phyloP scores from a whole-genome alignment of 2,888 invertebrate species.

The Aphrophora alni region DNA sequence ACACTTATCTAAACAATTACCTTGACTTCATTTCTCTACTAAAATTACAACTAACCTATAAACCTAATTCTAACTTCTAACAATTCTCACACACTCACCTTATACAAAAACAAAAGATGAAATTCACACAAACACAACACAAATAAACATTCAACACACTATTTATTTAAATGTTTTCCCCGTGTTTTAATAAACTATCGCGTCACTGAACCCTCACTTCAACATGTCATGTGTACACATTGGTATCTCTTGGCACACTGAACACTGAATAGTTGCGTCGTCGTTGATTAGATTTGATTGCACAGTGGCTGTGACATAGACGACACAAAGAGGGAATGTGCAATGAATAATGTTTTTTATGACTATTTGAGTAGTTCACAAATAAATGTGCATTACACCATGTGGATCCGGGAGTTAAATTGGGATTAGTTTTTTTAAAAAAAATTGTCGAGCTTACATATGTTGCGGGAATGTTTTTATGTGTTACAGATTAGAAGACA shows the following conservation, averaged over 20 bases:
- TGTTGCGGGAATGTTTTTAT: no score
- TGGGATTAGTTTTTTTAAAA: background rate
- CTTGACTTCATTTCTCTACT: background rate
- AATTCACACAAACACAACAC: slow-evolving; percentile 5
- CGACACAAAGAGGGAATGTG: background rate
- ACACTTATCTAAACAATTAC: background rate
- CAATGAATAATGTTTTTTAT: background rate
- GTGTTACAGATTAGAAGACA: no score
- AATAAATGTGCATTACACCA: no score
- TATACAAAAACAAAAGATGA: background rate
- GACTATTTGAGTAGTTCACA: background rate
- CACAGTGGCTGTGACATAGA: background rate
- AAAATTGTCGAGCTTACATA: no score
- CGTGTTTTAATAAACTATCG: background rate
- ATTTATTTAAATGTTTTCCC: background rate
- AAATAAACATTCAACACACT: background rate
- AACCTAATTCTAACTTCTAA: background rate
- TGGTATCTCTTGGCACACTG: background rate
- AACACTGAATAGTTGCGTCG: background rate
- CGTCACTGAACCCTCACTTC: background rate
- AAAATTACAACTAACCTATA: background rate
- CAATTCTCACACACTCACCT: background rate
- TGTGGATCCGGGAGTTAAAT: background rate
- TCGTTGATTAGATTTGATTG: background rate
- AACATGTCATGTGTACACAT: background rate